Conservation (phyloP, 2,797 vertebrate species). For the Myotis daubentonii region DNA sequence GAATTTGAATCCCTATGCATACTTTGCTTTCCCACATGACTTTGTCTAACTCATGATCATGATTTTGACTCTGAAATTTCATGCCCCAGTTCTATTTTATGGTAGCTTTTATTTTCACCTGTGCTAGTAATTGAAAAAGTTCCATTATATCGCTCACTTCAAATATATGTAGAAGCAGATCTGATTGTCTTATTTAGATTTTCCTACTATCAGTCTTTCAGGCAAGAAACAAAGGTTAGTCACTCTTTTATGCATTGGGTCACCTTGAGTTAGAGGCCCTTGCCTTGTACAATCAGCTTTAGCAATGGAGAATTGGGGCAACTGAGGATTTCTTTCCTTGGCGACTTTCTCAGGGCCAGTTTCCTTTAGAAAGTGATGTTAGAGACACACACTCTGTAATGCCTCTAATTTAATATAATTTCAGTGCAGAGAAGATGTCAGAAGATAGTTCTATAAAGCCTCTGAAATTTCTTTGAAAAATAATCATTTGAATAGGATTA, state of each 20-base stretch:
- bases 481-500: not conserved
- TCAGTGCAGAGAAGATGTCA: not conserved
- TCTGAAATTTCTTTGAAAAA: slow-evolving; percentile 38
- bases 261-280: not conserved
- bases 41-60: not conserved
- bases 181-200: not conserved
- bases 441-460: not conserved
- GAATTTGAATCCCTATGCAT: not conserved
- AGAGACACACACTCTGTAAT: not conserved
- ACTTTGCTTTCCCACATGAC: not conserved
- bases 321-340: not conserved
- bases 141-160: not conserved
- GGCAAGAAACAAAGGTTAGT: not conserved
- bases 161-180: not conserved
- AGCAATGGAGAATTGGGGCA: not conserved
- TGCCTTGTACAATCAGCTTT: not conserved
- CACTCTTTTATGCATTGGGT: not conserved
- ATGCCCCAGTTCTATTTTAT: not conserved
- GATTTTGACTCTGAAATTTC: not conserved
- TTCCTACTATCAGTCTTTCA: not conserved
- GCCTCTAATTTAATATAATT: slow-evolving; percentile 12
- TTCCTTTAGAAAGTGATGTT: not conserved
- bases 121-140: not conserved
- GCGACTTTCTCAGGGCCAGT: not conserved
- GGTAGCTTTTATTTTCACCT: not conserved